These are phyloP conservation scores for Diorhabda elongata DNA, from an alignment of 1,140 invertebrate species.

Conservation along the genomic window DNA sequence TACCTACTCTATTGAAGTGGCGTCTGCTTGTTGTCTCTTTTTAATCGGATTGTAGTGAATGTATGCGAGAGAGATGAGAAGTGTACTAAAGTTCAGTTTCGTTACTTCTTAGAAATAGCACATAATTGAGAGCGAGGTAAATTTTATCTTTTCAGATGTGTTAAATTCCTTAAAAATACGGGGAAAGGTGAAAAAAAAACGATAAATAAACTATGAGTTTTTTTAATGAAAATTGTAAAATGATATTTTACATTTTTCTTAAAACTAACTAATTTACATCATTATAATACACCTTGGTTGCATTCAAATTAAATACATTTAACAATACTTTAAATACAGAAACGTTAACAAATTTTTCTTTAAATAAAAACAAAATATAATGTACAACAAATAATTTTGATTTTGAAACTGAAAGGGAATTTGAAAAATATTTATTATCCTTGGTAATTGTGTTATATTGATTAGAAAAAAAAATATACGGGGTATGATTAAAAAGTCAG, in stretches of 20 bases:
- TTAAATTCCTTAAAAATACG: neutral
- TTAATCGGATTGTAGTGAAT: too few species aligned
- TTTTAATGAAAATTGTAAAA: slow-evolving; percentile 39
- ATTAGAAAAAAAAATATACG: too few species aligned
- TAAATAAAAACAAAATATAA: slow-evolving; percentile 27
- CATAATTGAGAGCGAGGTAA: too few species aligned
- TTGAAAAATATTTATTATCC: too few species aligned
- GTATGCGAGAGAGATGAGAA: too few species aligned
- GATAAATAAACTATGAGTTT: slow-evolving; percentile 15
- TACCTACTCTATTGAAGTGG: too few species aligned
- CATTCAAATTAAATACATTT: slow-evolving; percentile 26
- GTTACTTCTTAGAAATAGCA: too few species aligned
- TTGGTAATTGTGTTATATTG: too few species aligned
- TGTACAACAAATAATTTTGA: slow-evolving; percentile 12
- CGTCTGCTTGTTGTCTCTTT: too few species aligned
- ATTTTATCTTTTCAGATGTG: too few species aligned
- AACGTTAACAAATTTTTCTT: slow-evolving; percentile 32
- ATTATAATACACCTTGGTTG: slow-evolving; percentile 29
- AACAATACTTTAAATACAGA: slow-evolving; percentile 36
- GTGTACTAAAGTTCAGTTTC: too few species aligned
- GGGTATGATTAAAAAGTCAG: too few species aligned
- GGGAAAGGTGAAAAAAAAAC: slow-evolving; percentile 3
- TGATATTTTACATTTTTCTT: slow-evolving; percentile 39
- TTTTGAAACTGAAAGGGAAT: neutral
- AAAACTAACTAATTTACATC: slow-evolving; percentile 35